These are phyloP conservation scores for Lutraria lutraria DNA, from an alignment of 2,888 invertebrate species.

Conservation along the genomic window DNA sequence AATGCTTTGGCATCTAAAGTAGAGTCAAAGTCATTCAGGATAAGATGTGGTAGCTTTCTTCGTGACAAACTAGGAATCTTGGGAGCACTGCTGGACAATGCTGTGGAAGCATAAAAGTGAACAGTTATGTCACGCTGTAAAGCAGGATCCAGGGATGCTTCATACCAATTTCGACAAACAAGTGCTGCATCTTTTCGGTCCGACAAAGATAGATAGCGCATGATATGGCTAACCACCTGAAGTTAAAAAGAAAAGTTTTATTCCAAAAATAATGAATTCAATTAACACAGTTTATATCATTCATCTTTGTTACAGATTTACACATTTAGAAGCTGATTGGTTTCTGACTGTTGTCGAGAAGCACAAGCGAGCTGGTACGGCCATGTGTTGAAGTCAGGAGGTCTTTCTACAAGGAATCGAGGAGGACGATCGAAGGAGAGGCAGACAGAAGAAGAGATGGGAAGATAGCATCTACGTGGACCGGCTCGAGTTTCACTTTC, in stretches of 20 bases:
- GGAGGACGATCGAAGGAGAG: no score
- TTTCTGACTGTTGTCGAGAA: no score
- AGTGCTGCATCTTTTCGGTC: slow-evolving; percentile 91
- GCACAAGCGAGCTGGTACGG: no score
- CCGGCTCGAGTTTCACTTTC: no score
- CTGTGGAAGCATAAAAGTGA: slow-evolving; percentile 83
- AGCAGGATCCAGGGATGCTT: slow-evolving; percentile 90
- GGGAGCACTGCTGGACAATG: slow-evolving; percentile 51
- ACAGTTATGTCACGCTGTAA: slow-evolving; percentile 89
- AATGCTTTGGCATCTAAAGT: slow-evolving; percentile 73
- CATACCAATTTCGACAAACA: slow-evolving; percentile 90
- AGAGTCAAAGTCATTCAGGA: slow-evolving; percentile 81
- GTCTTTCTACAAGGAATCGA: no score
- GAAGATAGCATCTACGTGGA: no score
- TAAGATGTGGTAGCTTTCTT: slow-evolving; percentile 78
- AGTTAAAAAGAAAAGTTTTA: slow-evolving; percentile 49
- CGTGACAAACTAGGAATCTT: slow-evolving; percentile 65
- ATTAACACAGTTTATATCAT: background rate
- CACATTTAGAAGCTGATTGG: no score
- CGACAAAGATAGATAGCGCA: slow-evolving; percentile 87
- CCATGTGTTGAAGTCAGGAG: no score
- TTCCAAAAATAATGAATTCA: background rate
- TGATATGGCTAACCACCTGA: slow-evolving; percentile 84
- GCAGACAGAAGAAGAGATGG: no score
- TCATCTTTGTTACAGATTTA: no score